Base-by-base conservation (phyloP, 2,113 vertebrate genomes). In the Suricata suricatta region DNA sequence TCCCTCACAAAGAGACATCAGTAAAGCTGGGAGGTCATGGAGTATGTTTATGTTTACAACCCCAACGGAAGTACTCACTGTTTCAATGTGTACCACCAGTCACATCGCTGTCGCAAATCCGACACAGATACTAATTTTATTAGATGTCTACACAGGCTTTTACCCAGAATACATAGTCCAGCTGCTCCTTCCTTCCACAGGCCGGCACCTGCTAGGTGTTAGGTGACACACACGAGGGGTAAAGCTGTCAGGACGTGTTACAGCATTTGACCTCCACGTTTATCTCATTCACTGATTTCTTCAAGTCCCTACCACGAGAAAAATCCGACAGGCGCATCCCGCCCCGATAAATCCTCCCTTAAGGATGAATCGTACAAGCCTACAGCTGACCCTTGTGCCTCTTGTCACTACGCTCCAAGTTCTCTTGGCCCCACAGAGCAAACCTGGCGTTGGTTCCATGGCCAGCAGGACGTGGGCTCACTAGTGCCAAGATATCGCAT, bases 1-100 rank as follows among this genome's bases (percentile, higher is more conserved):
- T 98, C 95, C 98, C 98, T 86, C 97, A 92, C 96, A 3, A 97
- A 90, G 68, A 97, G 92, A 69, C 44, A 94, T 92, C 97, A 88
- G 97, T 82, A 95, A 97, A 98, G 96, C 85, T 33, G 47, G 12
- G 21, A 94, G 96, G 95, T 97, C 95, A 85, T 10, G 95, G 82
- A 96, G 2, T 95, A 98, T 93, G 97, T 98, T 84, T 96, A 88
- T 81, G 94, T 64, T 66, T 97, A 96, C 79, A 94, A 97, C 76
- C 82, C 81, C 83, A 31, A 74, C 94, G 97, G 85, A 85, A 84
- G 89, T 81, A 68, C 50, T 94, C 93, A 52, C 72, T 50, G 72
- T 38, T 93, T 90, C 97, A 90, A 88, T 33, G 54, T 33, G 52
- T 87, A 77, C 68, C 13, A 4, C 68, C 13, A 5, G 54, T 38